Conservation (phyloP, 2,113 vertebrate genomes). For the Ivindomyrus marchei region DNA sequence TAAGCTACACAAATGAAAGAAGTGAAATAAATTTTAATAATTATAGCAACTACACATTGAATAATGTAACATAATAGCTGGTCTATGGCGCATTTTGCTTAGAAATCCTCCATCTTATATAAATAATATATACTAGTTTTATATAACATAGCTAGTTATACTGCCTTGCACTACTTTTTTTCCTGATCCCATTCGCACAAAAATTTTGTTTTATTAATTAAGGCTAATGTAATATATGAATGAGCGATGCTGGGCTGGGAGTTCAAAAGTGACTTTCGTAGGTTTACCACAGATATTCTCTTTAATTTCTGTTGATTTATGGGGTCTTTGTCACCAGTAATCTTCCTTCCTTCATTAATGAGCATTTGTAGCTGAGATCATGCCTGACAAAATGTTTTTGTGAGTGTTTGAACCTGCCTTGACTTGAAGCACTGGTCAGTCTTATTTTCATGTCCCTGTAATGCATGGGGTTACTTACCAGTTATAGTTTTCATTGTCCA, state of each 20-base stretch:
- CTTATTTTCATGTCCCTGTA: not conserved
- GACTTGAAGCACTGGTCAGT: not conserved
- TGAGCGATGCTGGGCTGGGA: not conserved
- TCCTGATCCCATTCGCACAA: not conserved
- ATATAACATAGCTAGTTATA: not conserved
- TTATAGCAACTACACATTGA: not conserved
- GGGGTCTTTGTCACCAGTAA: not conserved
- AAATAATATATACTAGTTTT: not conserved
- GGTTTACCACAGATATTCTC: not conserved
- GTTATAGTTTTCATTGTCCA: not conserved
- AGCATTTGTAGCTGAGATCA: not conserved
- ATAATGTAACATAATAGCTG: not conserved
- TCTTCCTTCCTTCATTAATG: not conserved
- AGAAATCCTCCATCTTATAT: not conserved
- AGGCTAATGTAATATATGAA: not conserved
- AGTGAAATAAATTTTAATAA: not conserved
- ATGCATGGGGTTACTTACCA: not conserved
- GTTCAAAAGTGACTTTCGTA: not conserved
- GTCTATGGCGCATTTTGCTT: not conserved
- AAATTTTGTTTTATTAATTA: not conserved
- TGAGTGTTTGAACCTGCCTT: not conserved
- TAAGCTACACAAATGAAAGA: not conserved
- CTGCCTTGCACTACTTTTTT: not conserved
- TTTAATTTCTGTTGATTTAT: not conserved
- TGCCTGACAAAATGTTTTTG: not conserved